Evolutionary conservation across 2,888 invertebrate species (phyloP), one percentile per base, ranked within the genome.

Genomic region (Pachliopta kotzebuea): DNA sequence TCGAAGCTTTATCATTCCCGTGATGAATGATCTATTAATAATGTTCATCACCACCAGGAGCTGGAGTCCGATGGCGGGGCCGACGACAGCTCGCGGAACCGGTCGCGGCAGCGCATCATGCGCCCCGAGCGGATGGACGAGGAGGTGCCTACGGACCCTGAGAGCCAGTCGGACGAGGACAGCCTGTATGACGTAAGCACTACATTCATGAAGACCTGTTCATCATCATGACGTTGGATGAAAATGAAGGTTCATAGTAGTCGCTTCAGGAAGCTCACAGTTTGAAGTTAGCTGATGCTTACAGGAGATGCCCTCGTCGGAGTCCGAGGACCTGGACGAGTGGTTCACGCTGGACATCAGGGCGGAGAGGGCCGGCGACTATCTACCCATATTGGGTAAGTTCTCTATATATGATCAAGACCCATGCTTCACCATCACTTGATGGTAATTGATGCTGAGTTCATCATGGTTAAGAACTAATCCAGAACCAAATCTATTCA

Each of bases 271-370:
- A n/a, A n/a, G n/a, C n/a, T 11, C 11, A 0, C 29, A 29, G 1
- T 11, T 9, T 31, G 31, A 11, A 8, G 11, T 8, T 31, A 9
- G 8, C 31, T 2, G 31, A 9, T 31, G 31, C 37, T 14, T 11
- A 37, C 75, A 90, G 90, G 90, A 88, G 66, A 65, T 90, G 20
- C 88, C 88, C 0, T 85, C 90, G 0, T 87, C 89, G 0, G 90
- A 86, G 8, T 87, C 86, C 0, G 89, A 89, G 1, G 85, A 85
- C 3, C 56, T 78, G 20, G 85, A 85, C 4, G 88, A 90, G 3
- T 90, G 89, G 89, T 90, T 90, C 77, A 78, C 82, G 0, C 49
- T 90, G 45, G 90, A 90, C 72, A 75, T 90, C 2, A 69, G 90
- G 2, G 76, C 81, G 0, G 90, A 90, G 65, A 72, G 83, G 0